Conservation (phyloP, 1,140 invertebrate genomes). For the Alviniconcha marisindica region DNA sequence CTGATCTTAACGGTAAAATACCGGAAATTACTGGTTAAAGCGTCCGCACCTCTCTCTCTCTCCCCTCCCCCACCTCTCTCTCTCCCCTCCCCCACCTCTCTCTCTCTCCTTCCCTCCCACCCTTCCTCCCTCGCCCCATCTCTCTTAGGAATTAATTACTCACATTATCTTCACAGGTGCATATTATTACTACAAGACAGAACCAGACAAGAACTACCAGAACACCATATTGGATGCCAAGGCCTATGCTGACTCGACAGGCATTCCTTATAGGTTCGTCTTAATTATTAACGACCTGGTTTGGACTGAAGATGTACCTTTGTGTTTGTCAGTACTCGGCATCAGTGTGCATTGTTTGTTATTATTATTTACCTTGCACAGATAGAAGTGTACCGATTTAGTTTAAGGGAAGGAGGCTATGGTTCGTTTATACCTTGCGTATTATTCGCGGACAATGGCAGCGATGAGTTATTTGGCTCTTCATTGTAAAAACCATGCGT, state of each 20-base stretch:
- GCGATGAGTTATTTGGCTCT: too few species aligned
- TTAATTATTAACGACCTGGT: background rate
- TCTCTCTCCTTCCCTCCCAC: too few species aligned
- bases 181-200: slow-evolving; percentile 66
- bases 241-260: slow-evolving; percentile 37
- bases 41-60: too few species aligned
- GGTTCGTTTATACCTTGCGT: background rate
- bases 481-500: too few species aligned
- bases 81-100: background rate
- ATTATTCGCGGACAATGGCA: too few species aligned
- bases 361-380: background rate
- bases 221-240: slow-evolving; percentile 56
- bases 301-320: background rate
- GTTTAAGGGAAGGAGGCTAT: too few species aligned
- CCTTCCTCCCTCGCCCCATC: too few species aligned
- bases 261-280: slow-evolving; percentile 58
- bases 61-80: background rate
- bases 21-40: too few species aligned
- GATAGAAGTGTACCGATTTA: background rate
- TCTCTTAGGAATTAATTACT: too few species aligned
- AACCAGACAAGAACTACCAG: slow-evolving; percentile 58
- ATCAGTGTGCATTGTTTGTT: background rate
- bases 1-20: too few species aligned
- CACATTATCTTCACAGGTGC: slow-evolving; percentile 61
- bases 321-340: too few species aligned